Evolutionary conservation across 2,797 vertebrate species (phyloP).

Genomic region (Bradypus variegatus): DNA sequence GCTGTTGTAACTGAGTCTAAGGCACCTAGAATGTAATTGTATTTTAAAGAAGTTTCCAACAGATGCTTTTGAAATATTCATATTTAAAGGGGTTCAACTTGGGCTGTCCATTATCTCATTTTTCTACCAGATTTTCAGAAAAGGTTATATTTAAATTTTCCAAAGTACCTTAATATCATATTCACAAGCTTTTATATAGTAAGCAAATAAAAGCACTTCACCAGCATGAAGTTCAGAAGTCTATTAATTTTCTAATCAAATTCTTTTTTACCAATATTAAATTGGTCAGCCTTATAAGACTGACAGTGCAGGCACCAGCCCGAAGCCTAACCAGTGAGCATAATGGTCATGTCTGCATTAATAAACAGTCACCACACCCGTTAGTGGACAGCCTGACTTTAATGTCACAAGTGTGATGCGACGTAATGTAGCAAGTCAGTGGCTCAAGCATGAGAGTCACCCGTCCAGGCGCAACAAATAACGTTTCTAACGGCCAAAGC

Average conservation of each 20-base stretch:
- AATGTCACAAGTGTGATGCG: neutral
- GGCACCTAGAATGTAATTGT: neutral
- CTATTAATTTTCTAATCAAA: neutral
- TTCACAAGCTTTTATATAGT: neutral
- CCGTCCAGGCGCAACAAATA: neutral
- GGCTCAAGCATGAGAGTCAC: neutral
- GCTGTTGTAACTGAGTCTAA: fast-evolving
- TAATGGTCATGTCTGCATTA: fast-evolving
- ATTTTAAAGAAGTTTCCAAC: neutral
- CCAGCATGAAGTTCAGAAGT: neutral
- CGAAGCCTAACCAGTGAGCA: neutral
- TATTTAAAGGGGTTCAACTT: neutral
- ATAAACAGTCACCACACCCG: fast-evolving
- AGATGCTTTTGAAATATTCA: neutral
- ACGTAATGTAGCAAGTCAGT: neutral
- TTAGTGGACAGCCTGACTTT: neutral
- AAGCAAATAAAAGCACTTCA: neutral
- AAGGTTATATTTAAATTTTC: neutral
- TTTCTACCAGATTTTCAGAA: neutral
- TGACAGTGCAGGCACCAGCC: neutral
- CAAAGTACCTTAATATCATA: neutral
- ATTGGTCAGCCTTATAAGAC: neutral
- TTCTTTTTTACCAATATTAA: neutral
- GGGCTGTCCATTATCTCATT: neutral
- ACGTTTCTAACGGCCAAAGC: neutral